phyloP scores from a whole-genome alignment of 2,888 invertebrate genomes.

The Phanerotoma sp. region DNA sequence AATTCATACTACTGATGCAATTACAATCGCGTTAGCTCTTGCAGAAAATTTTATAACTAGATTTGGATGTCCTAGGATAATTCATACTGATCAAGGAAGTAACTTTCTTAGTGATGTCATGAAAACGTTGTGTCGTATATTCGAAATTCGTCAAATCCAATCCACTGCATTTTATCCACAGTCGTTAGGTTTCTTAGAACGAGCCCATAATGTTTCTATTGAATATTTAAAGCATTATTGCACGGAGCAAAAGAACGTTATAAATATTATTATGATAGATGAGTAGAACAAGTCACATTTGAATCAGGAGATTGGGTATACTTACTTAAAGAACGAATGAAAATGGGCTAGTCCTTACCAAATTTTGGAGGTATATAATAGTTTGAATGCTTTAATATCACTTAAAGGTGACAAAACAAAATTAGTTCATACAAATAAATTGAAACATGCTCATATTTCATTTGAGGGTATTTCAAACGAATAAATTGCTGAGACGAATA shows the following conservation, averaged over 20 bases:
- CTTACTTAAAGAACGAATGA: constrained; percentile 8
- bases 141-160: constrained; percentile 24
- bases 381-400: constrained; percentile 9
- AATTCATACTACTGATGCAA: constrained; percentile 5
- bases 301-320: constrained; percentile 11
- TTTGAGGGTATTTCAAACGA: background rate
- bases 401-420: constrained; percentile 6
- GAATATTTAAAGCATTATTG: constrained; percentile 30
- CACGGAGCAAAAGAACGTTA: too few relatives aligned
- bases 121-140: constrained; percentile 23
- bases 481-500: too few relatives aligned
- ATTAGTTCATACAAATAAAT: constrained; percentile 20
- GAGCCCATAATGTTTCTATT: constrained; percentile 23
- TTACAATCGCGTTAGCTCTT: constrained; percentile 17
- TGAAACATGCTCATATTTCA: constrained; percentile 17
- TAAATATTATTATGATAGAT: constrained; percentile 24
- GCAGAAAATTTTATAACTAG: constrained; percentile 18
- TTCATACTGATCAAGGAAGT: background rate
- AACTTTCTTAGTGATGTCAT: background rate
- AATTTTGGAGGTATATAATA: constrained; percentile 6
- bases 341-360: constrained; percentile 16
- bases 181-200: constrained; percentile 24
- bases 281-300: constrained; percentile 14
- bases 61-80: background rate
- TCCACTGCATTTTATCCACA: constrained; percentile 29